Conservation (phyloP, 2,888 invertebrate species). For the Plagodis pulveraria region DNA sequence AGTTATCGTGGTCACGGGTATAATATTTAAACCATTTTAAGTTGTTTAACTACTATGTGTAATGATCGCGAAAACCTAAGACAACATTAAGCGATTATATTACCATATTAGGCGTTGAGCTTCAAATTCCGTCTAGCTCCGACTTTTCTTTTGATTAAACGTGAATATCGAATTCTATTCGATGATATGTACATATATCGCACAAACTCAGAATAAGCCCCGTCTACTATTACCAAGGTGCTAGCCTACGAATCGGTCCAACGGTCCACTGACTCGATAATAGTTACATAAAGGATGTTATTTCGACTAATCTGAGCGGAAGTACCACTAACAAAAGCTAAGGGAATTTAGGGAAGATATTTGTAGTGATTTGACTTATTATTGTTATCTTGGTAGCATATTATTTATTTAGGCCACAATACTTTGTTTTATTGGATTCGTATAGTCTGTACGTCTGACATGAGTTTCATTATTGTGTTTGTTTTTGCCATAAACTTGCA, state of each 20-base stretch:
- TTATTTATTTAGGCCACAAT: no score
- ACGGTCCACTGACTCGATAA: conserved; percentile 51
- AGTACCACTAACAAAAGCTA: conserved; percentile 26
- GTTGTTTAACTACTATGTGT: no score
- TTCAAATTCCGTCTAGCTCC: not conserved
- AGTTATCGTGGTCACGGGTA: no score
- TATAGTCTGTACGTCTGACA: no score
- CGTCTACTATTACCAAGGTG: conserved; percentile 57
- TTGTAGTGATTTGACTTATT: not conserved
- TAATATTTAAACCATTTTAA: no score
- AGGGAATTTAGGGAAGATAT: not conserved
- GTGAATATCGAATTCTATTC: not conserved
- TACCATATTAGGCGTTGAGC: no score
- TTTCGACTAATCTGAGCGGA: conserved; percentile 68
- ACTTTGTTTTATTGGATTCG: no score
- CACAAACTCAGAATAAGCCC: conserved; percentile 41
- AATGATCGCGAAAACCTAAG: no score
- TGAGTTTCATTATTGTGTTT: no score
- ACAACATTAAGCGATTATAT: no score
- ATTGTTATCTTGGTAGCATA: no score
- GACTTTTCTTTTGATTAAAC: not conserved
- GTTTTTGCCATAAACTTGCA: no score
- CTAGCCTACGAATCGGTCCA: conserved; percentile 50
- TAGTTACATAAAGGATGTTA: conserved; percentile 55
- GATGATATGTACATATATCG: conserved; percentile 13